These are phyloP conservation scores for Choloepus didactylus DNA, from an alignment of 2,797 vertebrate genomes.

Conservation along the genomic window DNA sequence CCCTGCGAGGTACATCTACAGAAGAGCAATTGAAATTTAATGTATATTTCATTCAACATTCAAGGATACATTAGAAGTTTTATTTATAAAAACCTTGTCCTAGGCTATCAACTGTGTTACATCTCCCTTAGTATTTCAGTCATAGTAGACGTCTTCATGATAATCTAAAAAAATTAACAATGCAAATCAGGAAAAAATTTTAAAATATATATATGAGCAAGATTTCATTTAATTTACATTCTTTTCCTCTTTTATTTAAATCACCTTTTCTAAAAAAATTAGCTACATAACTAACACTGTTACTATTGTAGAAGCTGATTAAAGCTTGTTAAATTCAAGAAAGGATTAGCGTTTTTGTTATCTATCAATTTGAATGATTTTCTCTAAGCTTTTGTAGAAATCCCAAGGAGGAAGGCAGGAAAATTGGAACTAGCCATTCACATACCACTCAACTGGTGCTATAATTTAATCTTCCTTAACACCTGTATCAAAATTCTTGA, in stretches of 20 bases:
- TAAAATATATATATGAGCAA: background rate
- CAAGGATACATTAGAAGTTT: background rate
- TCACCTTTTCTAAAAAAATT: slow-evolving; percentile 36
- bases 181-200: background rate
- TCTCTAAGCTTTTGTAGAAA: slow-evolving; percentile 4
- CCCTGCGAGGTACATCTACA: background rate
- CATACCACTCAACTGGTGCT: background rate
- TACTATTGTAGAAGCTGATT: background rate
- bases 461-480: background rate
- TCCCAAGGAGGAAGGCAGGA: background rate
- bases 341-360: background rate
- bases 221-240: slow-evolving; percentile 26
- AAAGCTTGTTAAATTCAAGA: slow-evolving; percentile 54
- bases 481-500: background rate
- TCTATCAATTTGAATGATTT: slow-evolving; percentile 14
- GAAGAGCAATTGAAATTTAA: background rate
- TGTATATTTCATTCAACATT: background rate
- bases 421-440: slow-evolving; percentile 33
- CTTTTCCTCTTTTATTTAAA: slow-evolving; percentile 25
- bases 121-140: background rate
- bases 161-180: background rate
- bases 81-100: background rate
- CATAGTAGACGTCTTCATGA: background rate
- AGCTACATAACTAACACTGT: background rate
- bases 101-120: background rate